These are phyloP conservation scores for Siphamia tubifer DNA, from an alignment of 2,113 vertebrate species.

Conservation along the genomic window DNA sequence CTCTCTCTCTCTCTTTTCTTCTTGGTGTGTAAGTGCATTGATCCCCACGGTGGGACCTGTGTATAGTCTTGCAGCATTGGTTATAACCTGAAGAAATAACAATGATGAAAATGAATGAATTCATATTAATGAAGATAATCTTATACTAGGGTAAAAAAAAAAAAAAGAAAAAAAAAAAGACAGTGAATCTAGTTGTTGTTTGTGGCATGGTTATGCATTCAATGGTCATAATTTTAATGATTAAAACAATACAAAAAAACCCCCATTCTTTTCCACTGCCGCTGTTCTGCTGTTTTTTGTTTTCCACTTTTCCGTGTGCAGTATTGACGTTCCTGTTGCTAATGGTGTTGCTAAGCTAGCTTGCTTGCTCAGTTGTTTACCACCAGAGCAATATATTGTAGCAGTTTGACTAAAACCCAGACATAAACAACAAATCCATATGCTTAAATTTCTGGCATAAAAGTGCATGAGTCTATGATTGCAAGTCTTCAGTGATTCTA, in stretches of 20 bases:
- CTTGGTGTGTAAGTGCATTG: conserved; percentile 93
- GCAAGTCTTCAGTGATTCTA: conserved; percentile 59
- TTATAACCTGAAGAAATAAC: conserved; percentile 83
- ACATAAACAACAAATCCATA: conserved; percentile 21
- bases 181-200: conserved; percentile 89
- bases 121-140: conserved; percentile 75
- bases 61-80: conserved; percentile 90
- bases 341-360: conserved; percentile 80
- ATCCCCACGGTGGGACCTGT: conserved; percentile 85
- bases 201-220: conserved; percentile 99
- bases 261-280: conserved; percentile 81
- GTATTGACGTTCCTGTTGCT: conserved; percentile 85
- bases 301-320: conserved; percentile 86
- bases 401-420: conserved; percentile 37
- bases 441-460: conserved; percentile 6
- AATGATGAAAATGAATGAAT: conserved; percentile 64
- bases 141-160: conserved; percentile 84
- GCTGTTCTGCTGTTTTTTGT: conserved; percentile 84
- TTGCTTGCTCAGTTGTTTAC: conserved; percentile 91
- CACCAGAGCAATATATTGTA: conserved; percentile 69
- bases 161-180: conserved; percentile 56
- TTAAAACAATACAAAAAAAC: conserved; percentile 68
- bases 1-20: too few relatives aligned
- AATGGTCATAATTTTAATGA: conserved; percentile 88
- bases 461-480: conserved; percentile 62